Conservation (phyloP, 2,113 vertebrate genomes). For the Chlamydotis undulata region DNA sequence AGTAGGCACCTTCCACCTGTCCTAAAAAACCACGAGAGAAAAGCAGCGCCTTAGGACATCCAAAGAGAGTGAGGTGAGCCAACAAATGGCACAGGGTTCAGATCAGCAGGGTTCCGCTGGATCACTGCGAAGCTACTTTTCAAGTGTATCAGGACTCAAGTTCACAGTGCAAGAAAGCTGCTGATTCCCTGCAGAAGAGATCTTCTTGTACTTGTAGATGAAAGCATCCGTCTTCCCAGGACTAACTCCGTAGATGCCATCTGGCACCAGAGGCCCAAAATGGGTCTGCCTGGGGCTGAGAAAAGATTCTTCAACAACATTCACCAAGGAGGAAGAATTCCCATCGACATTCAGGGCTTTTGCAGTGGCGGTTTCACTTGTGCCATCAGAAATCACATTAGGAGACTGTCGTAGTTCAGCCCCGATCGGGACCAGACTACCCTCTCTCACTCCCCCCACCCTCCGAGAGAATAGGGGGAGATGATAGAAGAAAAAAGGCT, state of each 20-base stretch:
- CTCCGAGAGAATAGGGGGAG: too few species aligned
- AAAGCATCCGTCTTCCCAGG: constrained; percentile 87
- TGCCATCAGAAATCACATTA: not conserved
- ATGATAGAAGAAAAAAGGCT: too few species aligned
- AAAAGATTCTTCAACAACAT: not conserved
- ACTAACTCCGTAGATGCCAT: constrained; percentile 77
- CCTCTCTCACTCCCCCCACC: too few species aligned
- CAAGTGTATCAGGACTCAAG: not conserved
- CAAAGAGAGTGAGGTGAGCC: not conserved
- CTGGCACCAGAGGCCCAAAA: constrained; percentile 72
- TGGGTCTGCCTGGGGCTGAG: not conserved
- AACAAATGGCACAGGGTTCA: not conserved
- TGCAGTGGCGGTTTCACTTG: not conserved
- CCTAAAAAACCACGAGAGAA: not conserved
- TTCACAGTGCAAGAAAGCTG: not conserved
- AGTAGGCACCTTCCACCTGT: not conserved
- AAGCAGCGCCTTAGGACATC: not conserved
- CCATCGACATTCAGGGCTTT: not conserved
- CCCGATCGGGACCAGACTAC: too few species aligned
- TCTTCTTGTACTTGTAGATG: constrained; percentile 86
- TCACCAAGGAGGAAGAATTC: not conserved
- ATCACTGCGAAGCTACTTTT: not conserved
- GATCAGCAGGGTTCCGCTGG: not conserved
- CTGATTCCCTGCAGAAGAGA: not conserved
- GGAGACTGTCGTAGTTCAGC: not conserved